Evolutionary conservation across 2,113 vertebrate species (phyloP).

Genomic region (Numida meleagris): DNA sequence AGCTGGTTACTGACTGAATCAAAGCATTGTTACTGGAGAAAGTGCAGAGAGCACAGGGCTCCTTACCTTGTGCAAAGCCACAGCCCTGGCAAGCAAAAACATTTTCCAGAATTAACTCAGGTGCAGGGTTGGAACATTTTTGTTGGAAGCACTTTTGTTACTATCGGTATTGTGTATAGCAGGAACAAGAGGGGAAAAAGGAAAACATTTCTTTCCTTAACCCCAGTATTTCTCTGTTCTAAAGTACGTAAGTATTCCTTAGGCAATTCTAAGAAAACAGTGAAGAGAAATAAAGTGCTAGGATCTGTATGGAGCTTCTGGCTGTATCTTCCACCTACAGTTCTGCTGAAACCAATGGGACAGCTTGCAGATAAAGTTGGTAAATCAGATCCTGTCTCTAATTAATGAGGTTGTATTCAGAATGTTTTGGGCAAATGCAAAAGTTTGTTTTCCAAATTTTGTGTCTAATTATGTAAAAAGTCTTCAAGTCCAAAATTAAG

Average conservation of each 20-base stretch:
- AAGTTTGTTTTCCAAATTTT: not conserved
- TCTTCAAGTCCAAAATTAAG: not conserved
- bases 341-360: not conserved
- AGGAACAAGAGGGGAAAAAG: not conserved
- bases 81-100: slow-evolving; percentile 20
- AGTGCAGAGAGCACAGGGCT: slow-evolving; percentile 34
- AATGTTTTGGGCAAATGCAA: not conserved
- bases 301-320: not conserved
- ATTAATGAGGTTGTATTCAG: not conserved
- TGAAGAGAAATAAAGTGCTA: not conserved
- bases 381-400: not conserved
- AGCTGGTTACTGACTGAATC: slow-evolving; percentile 55
- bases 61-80: slow-evolving; percentile 42
- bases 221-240: not conserved
- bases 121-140: not conserved
- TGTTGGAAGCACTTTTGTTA: slow-evolving; percentile 36
- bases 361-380: fast-evolving
- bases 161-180: not conserved
- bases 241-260: not conserved
- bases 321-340: not conserved
- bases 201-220: not conserved
- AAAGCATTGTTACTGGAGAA: slow-evolving; percentile 68
- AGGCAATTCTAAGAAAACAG: not conserved
- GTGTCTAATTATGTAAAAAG: not conserved
- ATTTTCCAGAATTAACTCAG: slow-evolving; percentile 31